Evolutionary conservation across 2,888 invertebrate species (phyloP), one percentile per base, ranked within the genome.

Genomic region (Apamea anceps): DNA sequence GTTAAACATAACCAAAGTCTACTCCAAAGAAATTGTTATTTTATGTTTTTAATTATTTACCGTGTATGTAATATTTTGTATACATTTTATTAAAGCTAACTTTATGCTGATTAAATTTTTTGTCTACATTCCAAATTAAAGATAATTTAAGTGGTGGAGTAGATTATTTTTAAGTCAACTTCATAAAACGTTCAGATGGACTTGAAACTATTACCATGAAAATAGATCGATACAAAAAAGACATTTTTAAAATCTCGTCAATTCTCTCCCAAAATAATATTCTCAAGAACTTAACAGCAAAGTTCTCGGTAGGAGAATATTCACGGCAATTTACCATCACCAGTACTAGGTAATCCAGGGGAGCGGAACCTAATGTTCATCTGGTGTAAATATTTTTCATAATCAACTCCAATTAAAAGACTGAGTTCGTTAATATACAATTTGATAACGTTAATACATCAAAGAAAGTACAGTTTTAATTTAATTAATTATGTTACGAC

Each of bases 381-480:
- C 25, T 32, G 8, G 7, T 13, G 15, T 51, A 51, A n/a, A 48
- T 13, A 18, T 42, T n/a, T 54, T 54, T 32, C 15, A 6, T 65
- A 57, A 45, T 66, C 21, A 66, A 48, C 2, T 37, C 15, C 0
- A 78, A n/a, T 57, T 21, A 32, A 25, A 45, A 57, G 15, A 15
- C 21, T 25, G n/a, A 66, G 32, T 48, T 66, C 15, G 4, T 65
- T 51, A 51, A 18, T 15, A 15, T 32, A 2, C 1, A 54, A 54
- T 79, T 62, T 80, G 2, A 60, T 60, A 25, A 3, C 2, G 0
- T 63, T 80, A n/a, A 70, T 81, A 57, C 76, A 65, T 71, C n/a
- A 51, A 51, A 70, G 28, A 57, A 68, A 63, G 42, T 75, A 42
- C 28, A 63, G 51, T 62, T 62, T 76, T 65, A 51, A 51, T 66